Evolutionary conservation across 2,797 vertebrate species (phyloP), one percentile per base, ranked within the genome.

Genomic region (Myotis vivesi): DNA sequence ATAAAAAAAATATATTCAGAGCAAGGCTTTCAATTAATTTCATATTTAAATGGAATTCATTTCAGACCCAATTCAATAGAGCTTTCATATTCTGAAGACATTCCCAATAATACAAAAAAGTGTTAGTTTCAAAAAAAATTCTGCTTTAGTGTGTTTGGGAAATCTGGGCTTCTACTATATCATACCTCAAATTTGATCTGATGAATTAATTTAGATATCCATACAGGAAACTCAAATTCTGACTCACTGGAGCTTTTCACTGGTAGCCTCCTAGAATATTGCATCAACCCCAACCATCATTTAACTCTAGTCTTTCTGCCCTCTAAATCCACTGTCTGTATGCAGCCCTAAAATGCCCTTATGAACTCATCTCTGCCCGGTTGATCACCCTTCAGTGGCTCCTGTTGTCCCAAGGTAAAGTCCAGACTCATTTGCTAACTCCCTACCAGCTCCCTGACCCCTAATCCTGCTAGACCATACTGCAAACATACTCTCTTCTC

Each of bases 21-120:
- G 23, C 25, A 72, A 92, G 38, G n/a, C 9, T 95, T 94, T 87
- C 55, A 66, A 87, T 96, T 92, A 94, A 97, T 90, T 95, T 46
- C 41, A 10, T 72, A 92, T 95, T 96, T 85, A 95, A 92, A 94
- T 91, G 38, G 92, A 72, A 92, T 89, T 96, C 69, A 92, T 94
- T 77, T 84, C 71, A 64, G 55, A 80, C 22, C 8, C 86, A 89
- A 90, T n/a, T 89, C 64, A 92, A 89, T 62, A 94, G 89, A 92
- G 77, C 33, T 51, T 93, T 92, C 41, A 55, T 25, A 77, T 62
- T 73, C 51, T 92, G 36, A 92, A 92, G 80, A 87, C 59, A 75
- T 80, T 90, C 20, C 51, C n/a, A 36, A 36, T 19, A 94, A 82
- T 44, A 82, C 76, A 25, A 55, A 73, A 73, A 75, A 66, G 16